Conservation (phyloP, 2,797 vertebrate genomes). For the Pangasius djambal region DNA sequence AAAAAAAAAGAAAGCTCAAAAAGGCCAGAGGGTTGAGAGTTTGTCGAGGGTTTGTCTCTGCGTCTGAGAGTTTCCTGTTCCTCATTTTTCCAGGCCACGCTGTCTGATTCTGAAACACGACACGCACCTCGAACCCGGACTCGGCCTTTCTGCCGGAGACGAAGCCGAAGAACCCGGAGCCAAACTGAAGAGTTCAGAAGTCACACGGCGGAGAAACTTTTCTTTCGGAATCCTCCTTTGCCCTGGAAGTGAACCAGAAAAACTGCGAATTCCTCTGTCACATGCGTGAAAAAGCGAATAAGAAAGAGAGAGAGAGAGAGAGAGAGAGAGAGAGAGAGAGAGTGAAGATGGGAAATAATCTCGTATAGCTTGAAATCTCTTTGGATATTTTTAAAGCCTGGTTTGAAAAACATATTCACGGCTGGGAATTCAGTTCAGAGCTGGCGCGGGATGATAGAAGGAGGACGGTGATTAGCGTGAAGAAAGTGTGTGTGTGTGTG, state of each 20-base stretch:
- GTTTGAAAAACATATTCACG: conserved; percentile 71
- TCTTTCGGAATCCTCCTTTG: not conserved
- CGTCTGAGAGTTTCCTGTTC: not conserved
- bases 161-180: not conserved
- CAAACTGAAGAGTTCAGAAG: conserved; percentile 15
- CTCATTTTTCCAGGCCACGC: not conserved
- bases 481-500: not conserved
- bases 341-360: conserved; percentile 73
- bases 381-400: conserved; percentile 68
- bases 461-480: conserved; percentile 23
- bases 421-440: conserved; percentile 59
- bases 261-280: not conserved
- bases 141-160: not conserved
- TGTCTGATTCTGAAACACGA: conserved; percentile 1
- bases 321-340: not conserved
- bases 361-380: conserved; percentile 75
- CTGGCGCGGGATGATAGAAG: conserved; percentile 39
- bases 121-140: not conserved
- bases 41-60: not conserved
- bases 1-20: not conserved
- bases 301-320: conserved; percentile 9
- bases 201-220: conserved; percentile 4
- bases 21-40: not conserved
- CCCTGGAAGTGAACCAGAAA: conserved; percentile 23
- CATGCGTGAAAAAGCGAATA: not conserved